Evolutionary conservation across 2,888 invertebrate genomes (phyloP).

Genomic region (Enchytraeus crypticus): DNA sequence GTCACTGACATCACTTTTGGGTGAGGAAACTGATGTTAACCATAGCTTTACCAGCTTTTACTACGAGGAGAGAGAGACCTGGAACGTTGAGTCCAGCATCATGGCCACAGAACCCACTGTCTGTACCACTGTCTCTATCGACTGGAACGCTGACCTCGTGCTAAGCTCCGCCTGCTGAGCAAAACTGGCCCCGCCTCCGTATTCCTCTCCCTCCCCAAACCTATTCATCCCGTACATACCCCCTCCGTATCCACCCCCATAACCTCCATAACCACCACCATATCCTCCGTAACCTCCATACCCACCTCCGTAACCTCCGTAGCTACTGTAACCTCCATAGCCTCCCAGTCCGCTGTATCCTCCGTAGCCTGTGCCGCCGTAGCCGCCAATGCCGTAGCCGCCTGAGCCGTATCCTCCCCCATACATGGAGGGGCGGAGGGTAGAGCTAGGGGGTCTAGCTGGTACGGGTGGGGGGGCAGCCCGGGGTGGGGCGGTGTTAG

Average conservation of each 20-base stretch:
- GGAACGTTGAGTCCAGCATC: constrained; percentile 93
- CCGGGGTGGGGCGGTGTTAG: background rate
- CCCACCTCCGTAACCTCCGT: constrained; percentile 24
- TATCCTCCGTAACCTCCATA: constrained; percentile 31
- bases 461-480: constrained; percentile 18
- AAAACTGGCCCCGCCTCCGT: constrained; percentile 46
- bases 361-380: background rate
- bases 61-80: no score
- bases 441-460: constrained; percentile 7
- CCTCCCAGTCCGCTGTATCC: constrained; percentile 15
- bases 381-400: background rate
- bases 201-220: constrained; percentile 14
- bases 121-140: constrained; percentile 80
- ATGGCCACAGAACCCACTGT: constrained; percentile 87
- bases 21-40: no score
- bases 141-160: constrained; percentile 84
- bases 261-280: constrained; percentile 27
- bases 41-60: no score
- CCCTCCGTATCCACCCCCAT: constrained; percentile 26
- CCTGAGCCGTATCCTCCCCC: background rate
- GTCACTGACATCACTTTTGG: no score
- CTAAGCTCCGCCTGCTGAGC: constrained; percentile 82
- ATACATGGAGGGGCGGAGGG: background rate
- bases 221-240: constrained; percentile 33
- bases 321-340: constrained; percentile 13